A percentile compares a stretch with the other conserved stretches of the same genome.
Evolutionary conservation across 2,888 invertebrate genomes (phyloP).

Genomic region (Lordiphosa andalusiaca): DNA sequence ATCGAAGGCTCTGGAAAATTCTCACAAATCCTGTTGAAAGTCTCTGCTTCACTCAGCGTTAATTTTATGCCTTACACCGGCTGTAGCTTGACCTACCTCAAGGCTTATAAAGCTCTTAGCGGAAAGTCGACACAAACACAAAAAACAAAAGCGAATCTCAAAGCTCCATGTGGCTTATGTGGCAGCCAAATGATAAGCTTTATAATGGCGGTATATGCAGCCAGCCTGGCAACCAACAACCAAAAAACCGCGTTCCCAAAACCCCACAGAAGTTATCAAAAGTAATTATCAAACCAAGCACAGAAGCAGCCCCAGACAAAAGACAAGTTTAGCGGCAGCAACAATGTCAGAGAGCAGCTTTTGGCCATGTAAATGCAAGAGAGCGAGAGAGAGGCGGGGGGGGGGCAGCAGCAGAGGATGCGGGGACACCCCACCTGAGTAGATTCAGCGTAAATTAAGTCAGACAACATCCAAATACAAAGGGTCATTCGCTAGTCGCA

Average conservation of each 20-base stretch:
- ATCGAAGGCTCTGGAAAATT: neutral
- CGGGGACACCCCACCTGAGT: slow-evolving; percentile 38
- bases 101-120: slow-evolving; percentile 29
- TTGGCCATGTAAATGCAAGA: neutral
- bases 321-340: slow-evolving; percentile 25
- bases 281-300: slow-evolving; percentile 61
- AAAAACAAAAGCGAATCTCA: slow-evolving; percentile 7
- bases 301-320: slow-evolving; percentile 20
- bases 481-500: slow-evolving; percentile 40
- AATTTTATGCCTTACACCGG: slow-evolving; percentile 6
- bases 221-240: slow-evolving; percentile 20
- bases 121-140: slow-evolving; percentile 6
- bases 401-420: no score
- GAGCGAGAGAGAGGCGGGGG: neutral
- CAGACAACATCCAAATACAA: slow-evolving; percentile 39
- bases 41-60: slow-evolving; percentile 11
- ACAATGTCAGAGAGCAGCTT: slow-evolving; percentile 37
- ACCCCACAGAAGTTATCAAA: slow-evolving; percentile 59
- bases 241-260: slow-evolving; percentile 8
- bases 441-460: slow-evolving; percentile 65
- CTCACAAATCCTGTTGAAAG: neutral
- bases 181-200: slow-evolving; percentile 54
- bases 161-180: slow-evolving; percentile 33
- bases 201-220: slow-evolving; percentile 59
- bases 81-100: slow-evolving; percentile 36